Percentiles rank a stretch among this genome's conserved stretches.
These are phyloP conservation scores for Drosophila silvestris DNA, from an alignment of 2,888 invertebrate species.

Conservation along the genomic window DNA sequence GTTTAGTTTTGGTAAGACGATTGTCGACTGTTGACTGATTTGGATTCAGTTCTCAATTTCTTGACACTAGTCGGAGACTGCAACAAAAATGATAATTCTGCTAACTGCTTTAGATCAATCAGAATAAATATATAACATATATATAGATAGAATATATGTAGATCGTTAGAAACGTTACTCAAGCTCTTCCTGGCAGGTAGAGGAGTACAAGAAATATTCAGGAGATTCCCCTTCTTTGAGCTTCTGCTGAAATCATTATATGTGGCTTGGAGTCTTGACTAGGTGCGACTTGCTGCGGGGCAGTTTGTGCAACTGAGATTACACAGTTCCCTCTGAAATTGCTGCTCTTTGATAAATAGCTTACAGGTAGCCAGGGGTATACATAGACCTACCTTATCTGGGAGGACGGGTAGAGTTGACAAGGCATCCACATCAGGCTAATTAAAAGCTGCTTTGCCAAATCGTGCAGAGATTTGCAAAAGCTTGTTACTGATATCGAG, in stretches of 20 bases:
- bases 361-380: not conserved
- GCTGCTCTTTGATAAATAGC: not conserved
- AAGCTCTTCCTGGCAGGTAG: not conserved
- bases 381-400: not conserved
- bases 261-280: not conserved
- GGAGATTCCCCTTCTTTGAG: not conserved
- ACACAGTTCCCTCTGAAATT: not conserved
- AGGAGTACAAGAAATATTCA: not conserved
- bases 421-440: not conserved
- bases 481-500: not conserved
- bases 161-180: not conserved
- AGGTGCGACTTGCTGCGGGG: too few species aligned
- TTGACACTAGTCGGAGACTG: not conserved
- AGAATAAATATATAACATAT: not conserved
- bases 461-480: too few species aligned
- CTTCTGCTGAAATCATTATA: not conserved
- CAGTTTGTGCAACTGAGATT: not conserved
- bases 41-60: not conserved
- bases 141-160: not conserved
- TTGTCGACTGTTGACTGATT: not conserved
- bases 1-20: not conserved
- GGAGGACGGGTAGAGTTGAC: not conserved
- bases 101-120: not conserved
- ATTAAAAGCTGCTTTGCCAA: not conserved
- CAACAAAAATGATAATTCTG: not conserved